Conservation (phyloP, 1,140 invertebrate genomes). For the Yoshiicerus persimilis region DNA sequence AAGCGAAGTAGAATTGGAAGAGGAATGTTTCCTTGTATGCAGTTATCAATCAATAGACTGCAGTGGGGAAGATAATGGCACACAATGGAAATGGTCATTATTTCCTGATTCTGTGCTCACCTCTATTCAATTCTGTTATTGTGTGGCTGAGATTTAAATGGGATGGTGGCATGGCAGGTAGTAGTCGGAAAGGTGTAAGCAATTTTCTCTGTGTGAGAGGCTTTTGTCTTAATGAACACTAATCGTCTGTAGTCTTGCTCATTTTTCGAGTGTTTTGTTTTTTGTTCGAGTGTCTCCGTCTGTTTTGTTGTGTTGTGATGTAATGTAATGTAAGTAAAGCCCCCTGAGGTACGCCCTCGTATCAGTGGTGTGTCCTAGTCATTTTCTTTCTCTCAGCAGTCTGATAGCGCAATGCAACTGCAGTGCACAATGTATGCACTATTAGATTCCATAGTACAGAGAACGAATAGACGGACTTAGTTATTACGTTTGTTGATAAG, state of each 20-base stretch:
- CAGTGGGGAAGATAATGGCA: background rate
- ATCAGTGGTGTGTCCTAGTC: too few relatives aligned
- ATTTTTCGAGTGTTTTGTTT: background rate
- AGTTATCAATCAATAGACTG: slow-evolving; percentile 15
- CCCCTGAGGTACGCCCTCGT: background rate
- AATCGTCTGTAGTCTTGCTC: slow-evolving; percentile 6
- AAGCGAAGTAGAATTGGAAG: background rate
- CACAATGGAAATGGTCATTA: slow-evolving; percentile 9
- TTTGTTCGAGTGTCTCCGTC: background rate
- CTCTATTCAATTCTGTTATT: background rate
- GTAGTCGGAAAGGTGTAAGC: background rate
- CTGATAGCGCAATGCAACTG: background rate
- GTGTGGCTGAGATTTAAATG: background rate
- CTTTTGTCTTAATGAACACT: slow-evolving; percentile 28
- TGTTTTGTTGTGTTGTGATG: background rate
- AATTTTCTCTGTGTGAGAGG: slow-evolving; percentile 21
- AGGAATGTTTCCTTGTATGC: background rate
- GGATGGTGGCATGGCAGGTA: background rate
- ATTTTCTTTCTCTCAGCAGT: background rate
- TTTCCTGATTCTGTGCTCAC: slow-evolving; percentile 20
- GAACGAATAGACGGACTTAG: background rate
- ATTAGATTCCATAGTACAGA: too few relatives aligned
- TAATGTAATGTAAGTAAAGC: background rate
- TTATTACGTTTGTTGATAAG: background rate
- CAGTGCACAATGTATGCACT: too few relatives aligned